A percentile compares a stretch with the other conserved stretches of the same genome.
phyloP scores from a whole-genome alignment of 2,113 vertebrate genomes.

The Pseudonaja textilis region DNA sequence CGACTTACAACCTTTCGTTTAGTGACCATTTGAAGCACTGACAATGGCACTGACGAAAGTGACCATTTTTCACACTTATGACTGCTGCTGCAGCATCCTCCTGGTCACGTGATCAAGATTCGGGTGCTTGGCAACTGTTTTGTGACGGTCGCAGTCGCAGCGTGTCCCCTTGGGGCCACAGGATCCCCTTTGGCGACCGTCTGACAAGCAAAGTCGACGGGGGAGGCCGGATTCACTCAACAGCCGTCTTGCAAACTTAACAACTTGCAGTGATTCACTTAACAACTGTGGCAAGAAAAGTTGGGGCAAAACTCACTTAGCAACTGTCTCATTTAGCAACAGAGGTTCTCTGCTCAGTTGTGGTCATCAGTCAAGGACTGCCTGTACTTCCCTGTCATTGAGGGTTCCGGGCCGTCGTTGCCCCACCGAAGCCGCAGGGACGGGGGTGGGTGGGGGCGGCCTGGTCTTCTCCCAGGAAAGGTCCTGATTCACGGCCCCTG shows the following conservation, averaged over 20 bases:
- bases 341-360: no score
- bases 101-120: neutral
- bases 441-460: neutral
- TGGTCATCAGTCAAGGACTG: no score
- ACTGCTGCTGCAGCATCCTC: neutral
- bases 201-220: no score
- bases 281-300: no score
- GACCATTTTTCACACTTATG: neutral
- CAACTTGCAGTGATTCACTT: no score
- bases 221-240: no score
- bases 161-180: neutral
- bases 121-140: neutral
- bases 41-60: neutral
- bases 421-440: neutral
- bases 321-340: no score
- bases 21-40: neutral
- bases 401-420: neutral
- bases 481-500: neutral
- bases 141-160: neutral
- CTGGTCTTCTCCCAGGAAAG: neutral
- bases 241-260: no score
- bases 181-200: neutral
- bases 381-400: neutral
- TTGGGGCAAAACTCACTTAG: no score
- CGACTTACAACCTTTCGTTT: neutral